Evolutionary conservation across 1,140 invertebrate genomes (phyloP), one percentile per base, ranked within the genome.

Genomic region (Leptinotarsa lineolata): DNA sequence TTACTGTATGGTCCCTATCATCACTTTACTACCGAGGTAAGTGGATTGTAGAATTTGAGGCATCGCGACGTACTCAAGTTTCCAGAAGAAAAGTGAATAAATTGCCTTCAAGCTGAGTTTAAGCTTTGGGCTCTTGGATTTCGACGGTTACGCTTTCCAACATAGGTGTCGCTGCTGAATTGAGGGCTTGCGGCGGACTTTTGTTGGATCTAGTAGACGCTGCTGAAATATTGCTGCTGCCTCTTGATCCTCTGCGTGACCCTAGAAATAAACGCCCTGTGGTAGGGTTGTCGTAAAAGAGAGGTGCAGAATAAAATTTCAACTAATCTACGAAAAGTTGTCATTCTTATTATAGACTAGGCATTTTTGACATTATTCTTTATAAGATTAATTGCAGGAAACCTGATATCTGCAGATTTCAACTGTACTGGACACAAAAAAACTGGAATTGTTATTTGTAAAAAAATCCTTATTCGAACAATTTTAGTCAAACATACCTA

Each of bases 201-300:
- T 86, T 88, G 72, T 82, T 86, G 64, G 87, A 87, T 74, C 85
- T 85, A 70, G 81, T 84, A 4, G 87, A 68, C 21, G 87, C 89
- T 11, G 87, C 89, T 3, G 90, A 91, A 69, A 89, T 87, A 71
- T 89, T 91, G 74, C 89, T 91, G 82, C 91, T 92, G 6, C 89
- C 89, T 78, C 88, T 87, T 69, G 90, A 91, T 67, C 90, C 90
- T 67, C 90, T 87, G 68, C 90, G 86, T 72, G 90, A 91, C 73
- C 90, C 91, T 91, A 87, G 83, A 79, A 88, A 87, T 82, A 87
- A 84, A 85, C 84, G 85, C 81, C 81, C 80, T 75, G 73, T 76
- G 76, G 78, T 81, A 78, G 79, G 77, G 77, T 77, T 64, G 76
- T 70, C 22, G 72, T 63, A 30, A 63, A 63, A 63, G 16, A 63